Base-by-base conservation (phyloP, 2,797 vertebrate genomes). In the Distichodus sexfasciatus region DNA sequence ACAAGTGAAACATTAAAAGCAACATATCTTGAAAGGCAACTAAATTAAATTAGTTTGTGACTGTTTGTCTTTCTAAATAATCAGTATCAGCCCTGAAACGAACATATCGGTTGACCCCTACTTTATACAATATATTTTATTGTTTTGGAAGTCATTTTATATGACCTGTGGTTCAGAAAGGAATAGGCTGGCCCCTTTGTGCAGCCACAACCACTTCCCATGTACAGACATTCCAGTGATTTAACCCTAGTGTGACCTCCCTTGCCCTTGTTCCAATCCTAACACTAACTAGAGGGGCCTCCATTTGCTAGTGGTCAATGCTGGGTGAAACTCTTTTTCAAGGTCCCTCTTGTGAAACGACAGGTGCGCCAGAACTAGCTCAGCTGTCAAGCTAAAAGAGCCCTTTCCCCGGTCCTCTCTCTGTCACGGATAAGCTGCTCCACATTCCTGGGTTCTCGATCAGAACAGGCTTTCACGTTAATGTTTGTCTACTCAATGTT, bases 341-440 rank as follows among this genome's bases (percentile, higher is more conserved):
- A 88, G 77, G 63, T 75, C 68, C 60, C 11, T 57, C 88, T 91
- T 91, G 87, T 91, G 88, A 85, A 81, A 82, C 63, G 78, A 88
- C 89, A 92, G 91, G 90, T 93, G 91, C 82, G 78, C 73, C 84
- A 81, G 57, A 84, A 81, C 75, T 67, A 3, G 60, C 75, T 84
- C 88, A 90, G 87, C 88, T 91, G 88, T 85, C 66, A 12, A 0
- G n/a, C 12, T 55, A 79, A 72, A 76, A 82, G 76, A 57, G 75
- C 66, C 50, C n/a, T 79, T 82, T 74, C 72, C 78, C 80, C 83
- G 79, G 75, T 74, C 82, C 68, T 85, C 81, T 88, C 85, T 84
- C 74, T 70, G 15, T 50, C 59, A 63, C 66, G 2, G 61, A 78
- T 87, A 85, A 88, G 85, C 81, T 79, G 64, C 74, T 48, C 33